Conservation (phyloP, 1,140 invertebrate genomes). For the Cherax destructor region DNA sequence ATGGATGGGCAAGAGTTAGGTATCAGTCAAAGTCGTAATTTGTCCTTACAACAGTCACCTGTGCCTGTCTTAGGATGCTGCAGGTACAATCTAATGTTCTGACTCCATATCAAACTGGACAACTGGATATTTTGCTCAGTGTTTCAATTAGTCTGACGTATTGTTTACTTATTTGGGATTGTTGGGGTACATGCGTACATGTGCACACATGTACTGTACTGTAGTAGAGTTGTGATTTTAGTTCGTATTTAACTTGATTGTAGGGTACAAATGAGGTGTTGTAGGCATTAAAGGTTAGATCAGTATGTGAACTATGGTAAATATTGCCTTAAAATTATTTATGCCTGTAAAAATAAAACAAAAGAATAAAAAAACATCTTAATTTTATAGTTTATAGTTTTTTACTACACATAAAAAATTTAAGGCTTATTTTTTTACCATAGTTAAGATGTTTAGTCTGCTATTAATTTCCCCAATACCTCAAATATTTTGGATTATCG, state of each 20-base stretch:
- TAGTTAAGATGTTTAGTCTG: no score
- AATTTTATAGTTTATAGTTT: no score
- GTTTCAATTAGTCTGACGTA: conserved; percentile 46
- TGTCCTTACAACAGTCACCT: background rate
- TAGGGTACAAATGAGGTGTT: conserved; percentile 50
- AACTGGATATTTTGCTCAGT: conserved; percentile 56
- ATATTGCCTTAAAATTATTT: no score
- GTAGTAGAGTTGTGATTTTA: conserved; percentile 63
- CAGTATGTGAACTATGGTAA: no score
- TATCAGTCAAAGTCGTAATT: background rate
- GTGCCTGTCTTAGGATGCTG: background rate
- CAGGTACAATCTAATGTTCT: background rate
- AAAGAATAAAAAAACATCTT: no score
- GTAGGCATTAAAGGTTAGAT: no score
- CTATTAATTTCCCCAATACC: no score
- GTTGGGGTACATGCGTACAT: conserved; percentile 52
- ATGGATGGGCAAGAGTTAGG: no score
- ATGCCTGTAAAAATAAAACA: no score
- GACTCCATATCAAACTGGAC: background rate
- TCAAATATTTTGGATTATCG: conserved; percentile 42
- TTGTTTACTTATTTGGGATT: conserved; percentile 53
- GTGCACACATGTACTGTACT: conserved; percentile 24
- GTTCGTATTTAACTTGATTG: conserved; percentile 47
- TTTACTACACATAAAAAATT: no score
- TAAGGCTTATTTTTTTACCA: no score